Evolutionary conservation across 37 sponge, comb jelly and placozoan species (phyloP).

Genomic region (Lycopodina hypogea): DNA sequence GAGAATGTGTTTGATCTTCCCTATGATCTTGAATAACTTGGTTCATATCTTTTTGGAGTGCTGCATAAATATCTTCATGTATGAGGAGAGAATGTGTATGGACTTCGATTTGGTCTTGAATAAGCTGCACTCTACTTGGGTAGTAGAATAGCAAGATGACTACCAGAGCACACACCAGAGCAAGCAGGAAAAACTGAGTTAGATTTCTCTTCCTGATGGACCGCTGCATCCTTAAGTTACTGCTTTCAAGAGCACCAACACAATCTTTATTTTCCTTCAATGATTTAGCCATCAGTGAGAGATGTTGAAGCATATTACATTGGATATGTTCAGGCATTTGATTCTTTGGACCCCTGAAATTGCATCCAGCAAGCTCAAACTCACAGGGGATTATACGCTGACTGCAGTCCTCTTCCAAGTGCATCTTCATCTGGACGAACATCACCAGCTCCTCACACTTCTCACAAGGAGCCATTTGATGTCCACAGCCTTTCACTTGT

Average conservation of each 20-base stretch:
- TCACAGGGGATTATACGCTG: neutral
- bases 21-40: too few relatives aligned
- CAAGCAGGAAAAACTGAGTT: too few relatives aligned
- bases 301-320: neutral
- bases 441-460: neutral
- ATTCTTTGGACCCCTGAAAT: neutral
- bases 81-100: too few relatives aligned
- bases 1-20: too few relatives aligned
- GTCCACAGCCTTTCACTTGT: neutral
- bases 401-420: neutral
- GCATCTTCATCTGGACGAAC: neutral
- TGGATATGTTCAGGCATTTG: neutral
- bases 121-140: too few relatives aligned
- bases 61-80: too few relatives aligned
- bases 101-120: too few relatives aligned
- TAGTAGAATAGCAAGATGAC: too few relatives aligned
- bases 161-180: too few relatives aligned
- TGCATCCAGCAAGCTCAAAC: slow-evolving; percentile 9
- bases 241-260: neutral
- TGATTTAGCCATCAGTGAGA: neutral
- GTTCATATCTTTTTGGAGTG: too few relatives aligned
- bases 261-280: neutral
- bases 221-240: too few relatives aligned
- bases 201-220: too few relatives aligned
- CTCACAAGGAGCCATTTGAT: neutral